Conservation (phyloP, 2,797 vertebrate species). For the Micromesistius poutassou region DNA sequence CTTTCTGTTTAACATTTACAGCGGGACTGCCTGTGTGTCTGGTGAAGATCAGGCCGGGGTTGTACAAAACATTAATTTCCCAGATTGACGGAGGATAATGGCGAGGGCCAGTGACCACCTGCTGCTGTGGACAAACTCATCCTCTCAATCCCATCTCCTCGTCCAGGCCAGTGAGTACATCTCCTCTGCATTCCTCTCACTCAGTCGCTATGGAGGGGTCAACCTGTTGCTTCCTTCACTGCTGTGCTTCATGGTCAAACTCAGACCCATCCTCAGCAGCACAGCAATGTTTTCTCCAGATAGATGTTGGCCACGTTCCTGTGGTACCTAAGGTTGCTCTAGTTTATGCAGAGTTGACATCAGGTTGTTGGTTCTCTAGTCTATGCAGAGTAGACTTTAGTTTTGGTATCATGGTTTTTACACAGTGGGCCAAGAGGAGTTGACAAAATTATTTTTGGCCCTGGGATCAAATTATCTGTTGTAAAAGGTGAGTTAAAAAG, state of each 20-base stretch:
- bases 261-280: background rate
- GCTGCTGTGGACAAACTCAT: background rate
- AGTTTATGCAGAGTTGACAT: background rate
- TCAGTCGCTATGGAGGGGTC: no score
- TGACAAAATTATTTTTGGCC: background rate
- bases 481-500: background rate
- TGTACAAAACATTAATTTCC: background rate
- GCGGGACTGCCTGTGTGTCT: background rate
- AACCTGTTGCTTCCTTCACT: background rate
- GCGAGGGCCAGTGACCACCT: background rate
- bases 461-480: background rate
- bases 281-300: background rate
- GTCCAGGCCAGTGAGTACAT: background rate
- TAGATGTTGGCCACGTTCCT: background rate
- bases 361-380: background rate
- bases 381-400: background rate
- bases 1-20: background rate
- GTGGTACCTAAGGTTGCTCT: background rate
- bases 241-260: background rate
- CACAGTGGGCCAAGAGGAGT: background rate
- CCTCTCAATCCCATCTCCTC: background rate
- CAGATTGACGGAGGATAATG: background rate
- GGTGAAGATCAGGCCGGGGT: background rate
- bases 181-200: background rate
- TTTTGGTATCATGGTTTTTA: background rate